Conservation (phyloP, 1,140 invertebrate species). For the Anthonomus grandis region DNA sequence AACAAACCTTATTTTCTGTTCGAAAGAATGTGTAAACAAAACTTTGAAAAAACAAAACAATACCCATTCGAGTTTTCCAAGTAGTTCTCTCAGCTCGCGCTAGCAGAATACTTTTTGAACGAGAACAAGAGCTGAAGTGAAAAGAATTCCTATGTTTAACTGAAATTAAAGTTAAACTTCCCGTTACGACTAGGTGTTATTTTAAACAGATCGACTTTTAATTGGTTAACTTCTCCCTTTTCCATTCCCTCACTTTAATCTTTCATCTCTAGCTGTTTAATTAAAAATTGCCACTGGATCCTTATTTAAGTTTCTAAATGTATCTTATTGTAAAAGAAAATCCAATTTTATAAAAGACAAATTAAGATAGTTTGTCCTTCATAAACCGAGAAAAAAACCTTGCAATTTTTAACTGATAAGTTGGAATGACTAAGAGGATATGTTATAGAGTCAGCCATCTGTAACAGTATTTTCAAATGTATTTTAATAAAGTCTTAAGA, state of each 20-base stretch:
- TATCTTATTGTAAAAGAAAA: background rate
- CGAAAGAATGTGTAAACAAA: conserved; percentile 14
- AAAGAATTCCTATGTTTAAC: background rate
- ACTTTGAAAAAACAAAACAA: conserved; percentile 11
- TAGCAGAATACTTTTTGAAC: background rate
- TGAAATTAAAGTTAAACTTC: conserved; percentile 10
- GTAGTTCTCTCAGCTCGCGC: conserved; percentile 1
- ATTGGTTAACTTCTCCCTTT: too few species aligned
- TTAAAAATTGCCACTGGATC: background rate
- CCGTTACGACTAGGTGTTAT: too few species aligned
- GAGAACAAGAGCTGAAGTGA: background rate
- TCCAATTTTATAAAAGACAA: background rate
- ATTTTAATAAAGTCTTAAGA: too few species aligned
- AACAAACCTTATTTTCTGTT: conserved; percentile 10
- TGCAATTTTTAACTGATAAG: too few species aligned
- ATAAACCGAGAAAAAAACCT: too few species aligned
- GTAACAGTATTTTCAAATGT: too few species aligned
- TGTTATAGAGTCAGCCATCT: too few species aligned
- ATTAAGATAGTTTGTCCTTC: too few species aligned
- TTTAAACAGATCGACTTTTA: too few species aligned
- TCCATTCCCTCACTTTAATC: too few species aligned
- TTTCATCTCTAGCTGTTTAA: background rate
- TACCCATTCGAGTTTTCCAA: conserved; percentile 8
- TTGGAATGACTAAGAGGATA: too few species aligned
- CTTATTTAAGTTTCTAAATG: background rate